phyloP scores from a whole-genome alignment of 2,113 vertebrate genomes.

The Nothoprocta perdicaria region DNA sequence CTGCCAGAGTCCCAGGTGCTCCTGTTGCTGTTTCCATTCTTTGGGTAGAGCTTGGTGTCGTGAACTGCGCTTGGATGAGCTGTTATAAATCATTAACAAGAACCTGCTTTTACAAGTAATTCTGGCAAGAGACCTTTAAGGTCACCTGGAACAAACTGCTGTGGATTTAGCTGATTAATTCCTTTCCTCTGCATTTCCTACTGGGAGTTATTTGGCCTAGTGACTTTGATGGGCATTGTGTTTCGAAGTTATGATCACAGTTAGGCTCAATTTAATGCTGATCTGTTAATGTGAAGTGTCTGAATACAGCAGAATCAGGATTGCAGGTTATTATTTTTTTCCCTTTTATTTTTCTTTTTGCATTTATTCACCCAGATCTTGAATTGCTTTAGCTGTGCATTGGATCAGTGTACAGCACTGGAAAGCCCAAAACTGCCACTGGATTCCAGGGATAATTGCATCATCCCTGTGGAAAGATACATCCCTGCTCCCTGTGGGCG shows the following conservation, averaged over 20 bases:
- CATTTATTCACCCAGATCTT: neutral
- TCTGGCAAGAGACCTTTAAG: neutral
- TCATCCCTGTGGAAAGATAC: neutral
- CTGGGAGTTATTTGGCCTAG: neutral
- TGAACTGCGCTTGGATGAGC: conserved; percentile 1
- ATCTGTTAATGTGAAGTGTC: neutral
- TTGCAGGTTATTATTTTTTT: no score
- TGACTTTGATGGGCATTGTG: neutral
- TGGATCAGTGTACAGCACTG: neutral
- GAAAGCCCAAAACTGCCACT: neutral
- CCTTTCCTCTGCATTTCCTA: neutral
- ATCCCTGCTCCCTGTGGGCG: neutral
- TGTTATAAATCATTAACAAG: conserved; percentile 51
- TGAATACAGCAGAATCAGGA: neutral
- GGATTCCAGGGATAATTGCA: neutral
- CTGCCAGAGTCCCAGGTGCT: neutral
- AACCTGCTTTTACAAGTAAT: neutral
- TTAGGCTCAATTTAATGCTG: neutral
- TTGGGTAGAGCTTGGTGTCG: neutral
- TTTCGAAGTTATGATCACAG: neutral
- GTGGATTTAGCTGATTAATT: neutral
- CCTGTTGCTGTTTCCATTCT: neutral
- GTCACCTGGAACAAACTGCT: conserved; percentile 38
- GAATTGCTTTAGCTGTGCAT: neutral
- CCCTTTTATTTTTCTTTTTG: neutral